Percentiles rank a stretch among this genome's conserved stretches.
These are phyloP conservation scores for Halictus ligatus DNA, from an alignment of 2,888 invertebrate species.

Conservation along the genomic window DNA sequence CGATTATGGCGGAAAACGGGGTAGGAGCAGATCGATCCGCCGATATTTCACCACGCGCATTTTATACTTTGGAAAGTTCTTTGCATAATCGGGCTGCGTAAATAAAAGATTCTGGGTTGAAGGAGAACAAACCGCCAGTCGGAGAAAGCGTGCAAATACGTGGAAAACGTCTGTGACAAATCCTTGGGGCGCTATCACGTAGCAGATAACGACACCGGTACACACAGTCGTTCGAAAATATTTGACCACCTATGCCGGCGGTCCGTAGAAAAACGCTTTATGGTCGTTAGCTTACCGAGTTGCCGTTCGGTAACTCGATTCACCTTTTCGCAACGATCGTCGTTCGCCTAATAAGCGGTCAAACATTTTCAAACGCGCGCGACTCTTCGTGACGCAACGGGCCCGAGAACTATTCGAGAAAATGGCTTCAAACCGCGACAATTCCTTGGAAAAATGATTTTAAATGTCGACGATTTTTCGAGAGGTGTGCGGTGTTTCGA, in stretches of 20 bases:
- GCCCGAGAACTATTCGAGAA: background rate
- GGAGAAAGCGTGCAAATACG: slow-evolving; percentile 53
- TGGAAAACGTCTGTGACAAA: slow-evolving; percentile 27
- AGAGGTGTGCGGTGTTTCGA: background rate
- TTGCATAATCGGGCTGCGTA: slow-evolving; percentile 37
- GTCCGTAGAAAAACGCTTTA: background rate
- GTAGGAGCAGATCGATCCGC: background rate
- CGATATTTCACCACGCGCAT: background rate
- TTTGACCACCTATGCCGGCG: background rate
- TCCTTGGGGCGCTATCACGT: slow-evolving; percentile 9
- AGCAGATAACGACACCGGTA: background rate
- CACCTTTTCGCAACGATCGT: too few species aligned
- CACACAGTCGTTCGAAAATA: background rate
- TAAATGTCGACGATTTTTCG: too few species aligned
- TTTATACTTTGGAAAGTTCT: slow-evolving; percentile 45
- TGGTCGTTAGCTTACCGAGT: background rate
- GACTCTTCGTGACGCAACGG: background rate
- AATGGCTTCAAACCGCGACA: too few species aligned
- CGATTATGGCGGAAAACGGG: background rate
- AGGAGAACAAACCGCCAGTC: slow-evolving; percentile 34
- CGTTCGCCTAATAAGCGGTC: background rate
- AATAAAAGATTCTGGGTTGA: slow-evolving; percentile 41
- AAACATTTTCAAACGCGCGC: background rate
- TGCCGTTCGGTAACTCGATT: background rate
- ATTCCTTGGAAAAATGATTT: too few species aligned